Evolutionary conservation across 2,888 invertebrate species (phyloP).

Genomic region (Drosophila incognita): DNA sequence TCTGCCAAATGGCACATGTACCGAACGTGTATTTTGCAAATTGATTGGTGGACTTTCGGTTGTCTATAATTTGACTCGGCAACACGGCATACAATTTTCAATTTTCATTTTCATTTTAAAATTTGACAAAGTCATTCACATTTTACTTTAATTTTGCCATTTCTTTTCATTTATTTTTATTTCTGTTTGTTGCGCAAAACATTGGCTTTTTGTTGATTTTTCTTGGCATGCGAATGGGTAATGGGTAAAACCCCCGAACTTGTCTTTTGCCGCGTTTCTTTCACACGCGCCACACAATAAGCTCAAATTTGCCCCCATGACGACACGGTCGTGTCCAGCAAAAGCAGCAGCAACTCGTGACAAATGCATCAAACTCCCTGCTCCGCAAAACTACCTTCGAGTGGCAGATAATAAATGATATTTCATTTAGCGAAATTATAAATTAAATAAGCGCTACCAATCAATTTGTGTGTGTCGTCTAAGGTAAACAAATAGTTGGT

Average conservation of each 20-base stretch:
- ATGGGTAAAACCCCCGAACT: constrained; percentile 52
- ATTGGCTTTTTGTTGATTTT: constrained; percentile 19
- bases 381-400: constrained; percentile 17
- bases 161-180: constrained; percentile 13
- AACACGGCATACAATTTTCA: constrained; percentile 39
- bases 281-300: constrained; percentile 42
- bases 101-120: constrained; percentile 22
- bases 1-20: constrained; percentile 28
- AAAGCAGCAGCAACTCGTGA: constrained; percentile 48
- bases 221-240: constrained; percentile 35
- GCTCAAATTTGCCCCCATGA: constrained; percentile 43
- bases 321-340: constrained; percentile 46
- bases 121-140: constrained; percentile 51
- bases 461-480: constrained; percentile 38
- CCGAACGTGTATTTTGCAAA: not conserved
- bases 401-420: constrained; percentile 42
- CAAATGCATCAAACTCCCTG: constrained; percentile 36
- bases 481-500: constrained; percentile 30
- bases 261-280: constrained; percentile 24
- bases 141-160: constrained; percentile 36
- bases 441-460: constrained; percentile 55
- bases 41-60: constrained; percentile 7
- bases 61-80: constrained; percentile 59
- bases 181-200: constrained; percentile 4
- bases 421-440: constrained; percentile 62